Percentiles rank a stretch among this genome's conserved stretches.
Evolutionary conservation across 2,113 vertebrate species (phyloP).

Genomic region (Microtus pennsylvanicus): DNA sequence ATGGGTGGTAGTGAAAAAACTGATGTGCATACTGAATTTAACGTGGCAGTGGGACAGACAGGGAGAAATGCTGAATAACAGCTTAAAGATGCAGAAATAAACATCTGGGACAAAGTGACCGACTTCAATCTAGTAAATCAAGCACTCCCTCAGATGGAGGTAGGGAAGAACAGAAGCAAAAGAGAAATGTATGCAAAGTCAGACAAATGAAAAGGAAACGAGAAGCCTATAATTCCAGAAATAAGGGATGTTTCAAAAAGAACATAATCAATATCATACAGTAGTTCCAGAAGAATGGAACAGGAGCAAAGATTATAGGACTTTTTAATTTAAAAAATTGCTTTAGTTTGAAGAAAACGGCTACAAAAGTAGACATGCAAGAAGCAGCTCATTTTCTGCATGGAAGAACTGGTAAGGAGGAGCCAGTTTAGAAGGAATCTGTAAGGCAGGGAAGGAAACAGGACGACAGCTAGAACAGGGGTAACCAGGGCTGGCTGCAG

Average conservation of each 20-base stretch:
- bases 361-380: neutral
- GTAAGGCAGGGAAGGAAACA: neutral
- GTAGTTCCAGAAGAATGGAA: conserved; percentile 22
- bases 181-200: neutral
- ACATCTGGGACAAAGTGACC: neutral
- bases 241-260: conserved; percentile 20
- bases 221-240: neutral
- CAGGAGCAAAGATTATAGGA: neutral
- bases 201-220: neutral
- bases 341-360: conserved; percentile 47
- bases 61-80: neutral
- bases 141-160: neutral
- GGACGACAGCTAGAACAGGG: neutral
- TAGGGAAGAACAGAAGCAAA: neutral
- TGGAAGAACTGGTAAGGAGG: neutral
- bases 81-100: neutral
- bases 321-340: conserved; percentile 26
- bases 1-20: neutral
- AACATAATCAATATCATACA: neutral
- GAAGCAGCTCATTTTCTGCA: neutral
- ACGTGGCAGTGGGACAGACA: neutral
- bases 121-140: conserved; percentile 36
- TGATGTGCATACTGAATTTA: neutral
- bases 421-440: neutral
- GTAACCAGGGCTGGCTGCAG: neutral